Conservation (phyloP, 2,888 invertebrate species). For the Conchocele bisecta region DNA sequence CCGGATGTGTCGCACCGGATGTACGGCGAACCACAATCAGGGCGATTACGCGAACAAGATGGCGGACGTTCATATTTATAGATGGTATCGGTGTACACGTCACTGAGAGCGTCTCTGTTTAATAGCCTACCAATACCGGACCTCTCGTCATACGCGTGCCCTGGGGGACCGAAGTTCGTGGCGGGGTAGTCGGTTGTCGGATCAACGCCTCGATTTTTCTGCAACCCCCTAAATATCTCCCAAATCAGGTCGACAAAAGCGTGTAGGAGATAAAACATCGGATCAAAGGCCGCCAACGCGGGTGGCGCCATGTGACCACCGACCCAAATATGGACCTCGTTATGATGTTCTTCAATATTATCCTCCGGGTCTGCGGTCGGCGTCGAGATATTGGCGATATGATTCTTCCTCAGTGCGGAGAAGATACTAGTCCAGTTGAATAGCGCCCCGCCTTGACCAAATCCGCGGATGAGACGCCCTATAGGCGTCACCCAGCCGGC, state of each 20-base stretch:
- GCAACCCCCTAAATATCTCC: conserved; percentile 72
- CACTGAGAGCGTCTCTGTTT: conserved; percentile 61
- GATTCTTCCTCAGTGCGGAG: conserved; percentile 47
- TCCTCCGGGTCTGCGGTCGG: conserved; percentile 62
- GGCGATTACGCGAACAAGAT: conserved; percentile 44
- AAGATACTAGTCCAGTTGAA: conserved; percentile 59
- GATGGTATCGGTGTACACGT: conserved; percentile 60
- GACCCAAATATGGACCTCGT: conserved; percentile 76
- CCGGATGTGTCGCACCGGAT: conserved; percentile 59
- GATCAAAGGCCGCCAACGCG: conserved; percentile 79
- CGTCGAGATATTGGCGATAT: conserved; percentile 53
- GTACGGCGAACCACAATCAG: conserved; percentile 55
- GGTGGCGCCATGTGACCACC: conserved; percentile 79
- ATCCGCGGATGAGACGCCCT: conserved; percentile 59
- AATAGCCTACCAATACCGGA: conserved; percentile 58
- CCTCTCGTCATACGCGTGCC: conserved; percentile 52
- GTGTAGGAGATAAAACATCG: conserved; percentile 80
- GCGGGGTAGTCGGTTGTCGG: conserved; percentile 61
- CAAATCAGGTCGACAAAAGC: conserved; percentile 80
- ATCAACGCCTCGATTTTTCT: conserved; percentile 52
- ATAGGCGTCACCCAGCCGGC: conserved; percentile 71
- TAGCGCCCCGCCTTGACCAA: conserved; percentile 59
- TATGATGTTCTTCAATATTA: conserved; percentile 69
- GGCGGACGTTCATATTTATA: conserved; percentile 64
- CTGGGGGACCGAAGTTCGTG: conserved; percentile 43